Percentiles rank a stretch among this genome's conserved stretches.
These are phyloP conservation scores for Misgurnus mizolepis DNA, from an alignment of 2,113 vertebrate genomes.

Conservation along the genomic window DNA sequence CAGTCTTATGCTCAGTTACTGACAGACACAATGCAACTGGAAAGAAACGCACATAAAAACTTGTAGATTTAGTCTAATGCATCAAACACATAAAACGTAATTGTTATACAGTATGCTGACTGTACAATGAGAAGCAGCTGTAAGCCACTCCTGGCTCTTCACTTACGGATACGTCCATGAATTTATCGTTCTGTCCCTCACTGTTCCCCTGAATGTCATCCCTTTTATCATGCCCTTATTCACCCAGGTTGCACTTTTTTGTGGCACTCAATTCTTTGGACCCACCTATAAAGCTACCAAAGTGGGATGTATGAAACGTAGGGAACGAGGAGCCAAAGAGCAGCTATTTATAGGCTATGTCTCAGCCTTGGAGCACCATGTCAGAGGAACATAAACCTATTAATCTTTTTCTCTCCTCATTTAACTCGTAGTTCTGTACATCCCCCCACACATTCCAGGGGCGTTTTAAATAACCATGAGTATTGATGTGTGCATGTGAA, in stretches of 20 bases:
- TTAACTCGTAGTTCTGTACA: conserved; percentile 5
- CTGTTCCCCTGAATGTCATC: conserved; percentile 4
- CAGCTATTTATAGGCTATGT: conserved; percentile 8
- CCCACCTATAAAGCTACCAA: conserved; percentile 16
- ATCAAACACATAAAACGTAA: no score
- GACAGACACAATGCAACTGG: no score
- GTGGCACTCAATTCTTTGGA: neutral
- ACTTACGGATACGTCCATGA: neutral
- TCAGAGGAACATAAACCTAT: conserved; percentile 27
- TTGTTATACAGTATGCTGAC: conserved; percentile 45
- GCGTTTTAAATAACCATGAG: conserved; percentile 14
- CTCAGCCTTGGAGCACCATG: conserved; percentile 1
- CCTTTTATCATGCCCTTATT: conserved; percentile 1
- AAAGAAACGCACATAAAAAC: no score
- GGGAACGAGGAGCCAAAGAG: conserved; percentile 9
- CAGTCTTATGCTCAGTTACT: no score
- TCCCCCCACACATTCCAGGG: neutral
- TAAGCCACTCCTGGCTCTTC: neutral
- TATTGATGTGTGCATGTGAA: neutral
- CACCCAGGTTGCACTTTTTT: conserved; percentile 6
- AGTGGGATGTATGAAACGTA: conserved; percentile 10
- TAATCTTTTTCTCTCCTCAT: conserved; percentile 8
- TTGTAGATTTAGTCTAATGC: no score
- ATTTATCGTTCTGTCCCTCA: neutral
- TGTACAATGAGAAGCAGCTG: conserved; percentile 47